These are phyloP conservation scores for Mesembrinibis cayennensis DNA, from an alignment of 2,113 vertebrate genomes.

Conservation along the genomic window DNA sequence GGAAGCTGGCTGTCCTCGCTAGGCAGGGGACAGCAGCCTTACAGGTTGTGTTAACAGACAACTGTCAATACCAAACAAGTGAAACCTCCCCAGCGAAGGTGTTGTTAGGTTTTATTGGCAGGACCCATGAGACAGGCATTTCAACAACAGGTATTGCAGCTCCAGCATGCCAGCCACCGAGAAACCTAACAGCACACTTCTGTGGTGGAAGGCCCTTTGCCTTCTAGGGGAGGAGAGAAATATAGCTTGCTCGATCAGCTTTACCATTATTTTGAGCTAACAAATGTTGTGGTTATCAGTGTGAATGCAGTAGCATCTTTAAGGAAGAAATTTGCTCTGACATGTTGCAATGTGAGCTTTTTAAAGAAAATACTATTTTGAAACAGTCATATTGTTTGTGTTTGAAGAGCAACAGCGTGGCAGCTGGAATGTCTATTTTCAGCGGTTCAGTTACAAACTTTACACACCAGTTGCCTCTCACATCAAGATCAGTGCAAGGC, in stretches of 20 bases:
- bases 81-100: not conserved
- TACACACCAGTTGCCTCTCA: not conserved
- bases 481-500: not conserved
- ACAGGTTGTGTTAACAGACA: not conserved
- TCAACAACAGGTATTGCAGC: not conserved
- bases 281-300: not conserved
- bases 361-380: not conserved
- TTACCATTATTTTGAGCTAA: not conserved
- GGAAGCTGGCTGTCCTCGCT: not conserved
- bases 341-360: not conserved
- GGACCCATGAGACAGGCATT: not conserved
- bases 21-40: not conserved
- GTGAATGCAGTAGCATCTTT: not conserved
- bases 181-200: not conserved
- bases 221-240: not conserved
- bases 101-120: not conserved
- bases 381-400: not conserved
- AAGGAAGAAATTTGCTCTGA: not conserved
- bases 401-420: not conserved
- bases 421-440: not conserved
- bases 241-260: not conserved
- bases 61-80: not conserved
- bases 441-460: not conserved
- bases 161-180: not conserved
- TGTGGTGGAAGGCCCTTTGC: not conserved